A percentile compares a stretch with the other conserved stretches of the same genome.
These are phyloP conservation scores for Leptopilina myrica DNA, from an alignment of 2,888 invertebrate genomes.

Conservation along the genomic window DNA sequence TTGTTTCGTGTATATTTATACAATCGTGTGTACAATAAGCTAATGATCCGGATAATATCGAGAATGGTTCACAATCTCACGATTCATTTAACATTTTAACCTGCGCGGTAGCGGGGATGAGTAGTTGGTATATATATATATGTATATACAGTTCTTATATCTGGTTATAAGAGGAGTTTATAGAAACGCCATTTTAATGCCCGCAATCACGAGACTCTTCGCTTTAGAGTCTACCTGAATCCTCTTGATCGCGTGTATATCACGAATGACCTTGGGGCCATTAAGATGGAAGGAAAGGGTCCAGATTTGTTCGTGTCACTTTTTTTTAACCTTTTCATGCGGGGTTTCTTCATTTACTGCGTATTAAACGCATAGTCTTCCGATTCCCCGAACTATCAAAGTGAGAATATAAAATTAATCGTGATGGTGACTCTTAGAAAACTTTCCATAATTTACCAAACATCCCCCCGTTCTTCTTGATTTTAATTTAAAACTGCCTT, in stretches of 20 bases:
- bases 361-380: not conserved
- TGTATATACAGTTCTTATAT: not conserved
- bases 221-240: conserved; percentile 30
- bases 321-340: conserved; percentile 49
- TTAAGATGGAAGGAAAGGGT: conserved; percentile 59
- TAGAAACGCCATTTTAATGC: conserved; percentile 27
- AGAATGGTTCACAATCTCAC: conserved; percentile 11
- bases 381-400: conserved; percentile 4
- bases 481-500: no score
- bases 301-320: conserved; percentile 61
- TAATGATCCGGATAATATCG: conserved; percentile 10
- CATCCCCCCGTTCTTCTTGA: no score
- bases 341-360: not conserved
- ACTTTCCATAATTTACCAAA: no score
- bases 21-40: not conserved
- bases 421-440: no score
- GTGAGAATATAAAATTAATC: no score
- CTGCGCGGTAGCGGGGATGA: not conserved
- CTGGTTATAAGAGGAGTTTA: no score
- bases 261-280: conserved; percentile 63
- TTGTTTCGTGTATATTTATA: not conserved
- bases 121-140: no score
- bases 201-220: conserved; percentile 17
- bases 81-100: conserved; percentile 28
- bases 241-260: conserved; percentile 65